Conservation (phyloP, 1,140 invertebrate genomes). For the Medauroidea extradentata region DNA sequence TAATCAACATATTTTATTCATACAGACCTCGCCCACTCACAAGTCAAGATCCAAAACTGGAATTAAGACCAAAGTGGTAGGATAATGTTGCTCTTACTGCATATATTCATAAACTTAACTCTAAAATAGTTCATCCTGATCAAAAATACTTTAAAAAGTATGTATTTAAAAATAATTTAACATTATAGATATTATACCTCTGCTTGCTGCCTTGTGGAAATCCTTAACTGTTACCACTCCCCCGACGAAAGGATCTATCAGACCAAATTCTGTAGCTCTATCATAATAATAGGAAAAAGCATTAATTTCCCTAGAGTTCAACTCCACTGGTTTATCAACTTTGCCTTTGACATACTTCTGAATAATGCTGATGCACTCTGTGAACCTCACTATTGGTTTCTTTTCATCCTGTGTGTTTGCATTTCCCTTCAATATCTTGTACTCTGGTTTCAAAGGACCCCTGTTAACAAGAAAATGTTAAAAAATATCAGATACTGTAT, state of each 20-base stretch:
- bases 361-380: conserved; percentile 57
- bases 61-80: no score
- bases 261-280: conserved; percentile 73
- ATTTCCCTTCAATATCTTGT: conserved; percentile 29
- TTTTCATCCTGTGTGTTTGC: conserved; percentile 42
- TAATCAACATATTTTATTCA: no score
- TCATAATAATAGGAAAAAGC: conserved; percentile 96
- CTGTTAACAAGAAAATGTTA: no score
- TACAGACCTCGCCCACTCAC: no score
- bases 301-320: conserved; percentile 59
- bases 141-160: background rate
- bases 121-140: no score
- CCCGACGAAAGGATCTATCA: conserved; percentile 67
- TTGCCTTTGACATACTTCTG: conserved; percentile 53
- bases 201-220: conserved; percentile 61
- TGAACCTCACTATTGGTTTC: conserved; percentile 58
- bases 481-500: no score
- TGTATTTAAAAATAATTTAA: background rate
- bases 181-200: conserved; percentile 33
- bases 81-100: no score
- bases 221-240: conserved; percentile 62
- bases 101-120: no score
- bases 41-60: no score
- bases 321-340: conserved; percentile 55
- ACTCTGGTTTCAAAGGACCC: conserved; percentile 29